These are phyloP conservation scores for Ceratina japonica DNA, from an alignment of 1,140 invertebrate species.

Conservation along the genomic window DNA sequence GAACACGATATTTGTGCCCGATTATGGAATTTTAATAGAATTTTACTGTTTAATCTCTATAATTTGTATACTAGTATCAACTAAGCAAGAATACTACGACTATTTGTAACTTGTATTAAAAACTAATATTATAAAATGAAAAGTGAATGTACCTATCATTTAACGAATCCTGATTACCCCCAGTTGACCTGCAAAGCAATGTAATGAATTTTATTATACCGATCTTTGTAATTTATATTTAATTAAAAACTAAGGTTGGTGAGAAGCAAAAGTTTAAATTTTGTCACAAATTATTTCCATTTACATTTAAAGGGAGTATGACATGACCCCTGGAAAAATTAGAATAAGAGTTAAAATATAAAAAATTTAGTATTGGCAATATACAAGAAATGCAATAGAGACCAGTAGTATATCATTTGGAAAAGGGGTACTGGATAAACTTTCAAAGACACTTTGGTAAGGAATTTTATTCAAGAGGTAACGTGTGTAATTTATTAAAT, in stretches of 20 bases:
- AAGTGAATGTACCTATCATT: conserved; percentile 76
- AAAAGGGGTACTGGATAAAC: conserved; percentile 64
- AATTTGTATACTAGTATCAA: too few relatives aligned
- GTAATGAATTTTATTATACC: conserved; percentile 66
- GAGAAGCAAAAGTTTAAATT: conserved; percentile 56
- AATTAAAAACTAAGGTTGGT: conserved; percentile 42
- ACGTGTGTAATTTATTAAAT: conserved; percentile 54
- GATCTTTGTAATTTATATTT: conserved; percentile 51
- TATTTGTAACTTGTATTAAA: not conserved
- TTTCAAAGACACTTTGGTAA: conserved; percentile 53
- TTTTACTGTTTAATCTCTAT: too few relatives aligned
- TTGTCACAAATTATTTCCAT: conserved; percentile 50
- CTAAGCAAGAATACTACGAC: too few relatives aligned
- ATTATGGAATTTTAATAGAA: too few relatives aligned
- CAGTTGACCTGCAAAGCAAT: conserved; percentile 76
- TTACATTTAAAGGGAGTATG: conserved; percentile 66
- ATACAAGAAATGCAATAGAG: conserved; percentile 60
- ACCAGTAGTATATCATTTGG: conserved; percentile 57
- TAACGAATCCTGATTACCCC: conserved; percentile 74
- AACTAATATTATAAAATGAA: conserved; percentile 63
- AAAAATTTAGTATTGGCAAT: conserved; percentile 64
- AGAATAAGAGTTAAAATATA: conserved; percentile 73
- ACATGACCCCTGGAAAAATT: conserved; percentile 75
- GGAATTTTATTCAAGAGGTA: conserved; percentile 55
- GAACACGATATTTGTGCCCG: too few relatives aligned